These are phyloP conservation scores for Merops nubicus DNA, from an alignment of 2,113 vertebrate genomes.

Conservation along the genomic window DNA sequence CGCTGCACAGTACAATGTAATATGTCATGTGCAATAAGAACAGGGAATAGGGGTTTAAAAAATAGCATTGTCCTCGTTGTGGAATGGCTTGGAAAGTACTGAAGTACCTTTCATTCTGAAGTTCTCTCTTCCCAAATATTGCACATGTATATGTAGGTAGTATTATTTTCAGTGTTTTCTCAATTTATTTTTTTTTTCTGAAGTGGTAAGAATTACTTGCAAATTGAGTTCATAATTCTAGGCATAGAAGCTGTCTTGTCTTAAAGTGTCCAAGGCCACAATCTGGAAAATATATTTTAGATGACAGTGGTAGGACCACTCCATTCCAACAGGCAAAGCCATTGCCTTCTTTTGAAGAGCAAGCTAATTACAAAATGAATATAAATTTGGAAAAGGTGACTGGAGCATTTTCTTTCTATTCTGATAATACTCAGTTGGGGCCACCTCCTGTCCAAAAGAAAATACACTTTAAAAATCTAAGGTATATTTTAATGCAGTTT, in stretches of 20 bases:
- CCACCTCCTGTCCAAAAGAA: not conserved
- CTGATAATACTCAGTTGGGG: not conserved
- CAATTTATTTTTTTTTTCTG: not conserved
- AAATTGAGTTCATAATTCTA: not conserved
- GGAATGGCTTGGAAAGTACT: not conserved
- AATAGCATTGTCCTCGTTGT: not conserved
- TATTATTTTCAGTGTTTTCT: not conserved
- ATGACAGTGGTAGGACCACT: not conserved
- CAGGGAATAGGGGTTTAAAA: not conserved
- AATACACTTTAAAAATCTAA: not conserved
- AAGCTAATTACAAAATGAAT: not conserved
- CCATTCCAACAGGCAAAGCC: not conserved
- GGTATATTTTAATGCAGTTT: not conserved
- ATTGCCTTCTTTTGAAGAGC: not conserved
- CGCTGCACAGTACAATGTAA: slow-evolving; percentile 10
- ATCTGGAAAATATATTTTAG: not conserved
- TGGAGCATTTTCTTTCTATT: not conserved
- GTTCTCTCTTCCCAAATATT: not conserved
- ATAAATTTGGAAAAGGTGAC: not conserved
- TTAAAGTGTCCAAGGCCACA: not conserved
- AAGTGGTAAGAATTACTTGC: not conserved
- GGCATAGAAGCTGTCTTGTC: not conserved
- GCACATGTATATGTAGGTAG: not conserved
- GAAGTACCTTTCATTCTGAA: not conserved
- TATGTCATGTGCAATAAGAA: slow-evolving; percentile 15